Conservation (phyloP, 2,113 vertebrate species). For the Elephas maximus region DNA sequence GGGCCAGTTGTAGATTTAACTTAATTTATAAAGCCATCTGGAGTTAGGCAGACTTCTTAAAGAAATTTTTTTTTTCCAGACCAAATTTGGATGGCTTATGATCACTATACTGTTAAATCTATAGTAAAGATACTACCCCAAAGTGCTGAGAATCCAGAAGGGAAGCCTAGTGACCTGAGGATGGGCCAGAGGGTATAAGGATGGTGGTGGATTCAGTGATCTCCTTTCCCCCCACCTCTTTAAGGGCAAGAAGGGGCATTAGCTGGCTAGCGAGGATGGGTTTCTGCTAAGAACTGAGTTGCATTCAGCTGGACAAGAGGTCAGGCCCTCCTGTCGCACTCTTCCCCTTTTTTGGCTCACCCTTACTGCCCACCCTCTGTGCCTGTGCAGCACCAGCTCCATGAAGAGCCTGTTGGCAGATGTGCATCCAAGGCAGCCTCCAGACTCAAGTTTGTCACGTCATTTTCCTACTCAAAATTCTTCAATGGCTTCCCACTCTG, state of each 20-base stretch:
- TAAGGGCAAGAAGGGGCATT: neutral
- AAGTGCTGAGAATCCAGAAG: neutral
- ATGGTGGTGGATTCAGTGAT: neutral
- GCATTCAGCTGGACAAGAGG: neutral
- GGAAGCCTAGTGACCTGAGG: neutral
- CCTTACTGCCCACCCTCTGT: neutral
- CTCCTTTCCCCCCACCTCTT: too few species aligned
- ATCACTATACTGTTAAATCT: constrained; percentile 76
- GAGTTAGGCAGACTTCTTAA: constrained; percentile 83
- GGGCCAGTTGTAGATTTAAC: constrained; percentile 86
- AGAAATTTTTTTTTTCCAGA: constrained; percentile 54
- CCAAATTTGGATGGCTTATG: constrained; percentile 75
- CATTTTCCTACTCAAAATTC: neutral
- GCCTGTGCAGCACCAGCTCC: neutral
- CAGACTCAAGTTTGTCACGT: neutral
- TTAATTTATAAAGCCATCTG: constrained; percentile 89
- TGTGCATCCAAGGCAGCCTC: neutral
- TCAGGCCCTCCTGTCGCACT: neutral
- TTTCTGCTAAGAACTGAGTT: neutral
- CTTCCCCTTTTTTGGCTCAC: neutral
- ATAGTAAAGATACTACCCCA: constrained; percentile 49
- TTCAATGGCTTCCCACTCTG: neutral
- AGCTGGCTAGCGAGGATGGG: neutral
- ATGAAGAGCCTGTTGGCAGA: neutral
- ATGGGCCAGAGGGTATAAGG: neutral